Percentiles rank a stretch among this genome's conserved stretches.
Conservation (phyloP, 2,888 invertebrate genomes). For the Pristionchus arcanus region DNA sequence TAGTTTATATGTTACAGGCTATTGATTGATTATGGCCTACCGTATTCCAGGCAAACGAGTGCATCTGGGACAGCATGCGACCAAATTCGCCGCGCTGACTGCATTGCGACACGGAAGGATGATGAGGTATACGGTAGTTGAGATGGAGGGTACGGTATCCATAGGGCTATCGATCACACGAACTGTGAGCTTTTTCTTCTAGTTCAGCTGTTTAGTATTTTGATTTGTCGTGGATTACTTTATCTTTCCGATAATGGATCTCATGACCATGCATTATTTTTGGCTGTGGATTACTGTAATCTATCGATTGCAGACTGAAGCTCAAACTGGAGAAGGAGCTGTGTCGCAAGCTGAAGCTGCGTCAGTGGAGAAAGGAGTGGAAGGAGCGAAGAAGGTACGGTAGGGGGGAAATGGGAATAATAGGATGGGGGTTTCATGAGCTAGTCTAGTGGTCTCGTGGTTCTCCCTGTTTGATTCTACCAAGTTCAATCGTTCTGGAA, state of each 20-base stretch:
- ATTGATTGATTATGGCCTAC: background rate
- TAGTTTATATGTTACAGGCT: background rate
- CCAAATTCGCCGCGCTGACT: background rate
- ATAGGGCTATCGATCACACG: too few relatives aligned
- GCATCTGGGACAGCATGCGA: slow-evolving; percentile 22
- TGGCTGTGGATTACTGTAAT: background rate
- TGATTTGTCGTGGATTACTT: too few relatives aligned
- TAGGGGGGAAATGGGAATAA: background rate
- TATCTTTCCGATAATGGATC: too few relatives aligned
- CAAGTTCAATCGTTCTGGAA: background rate
- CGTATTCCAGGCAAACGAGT: slow-evolving; percentile 31
- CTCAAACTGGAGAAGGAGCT: slow-evolving; percentile 38
- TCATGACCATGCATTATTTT: background rate
- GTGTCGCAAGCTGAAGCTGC: slow-evolving; percentile 33
- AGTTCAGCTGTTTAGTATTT: too few relatives aligned
- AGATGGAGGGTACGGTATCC: too few relatives aligned
- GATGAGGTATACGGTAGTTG: slow-evolving; percentile 6
- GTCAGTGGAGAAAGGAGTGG: slow-evolving; percentile 41
- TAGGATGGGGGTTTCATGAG: background rate
- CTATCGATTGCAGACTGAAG: slow-evolving; percentile 18
- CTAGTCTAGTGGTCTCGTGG: background rate
- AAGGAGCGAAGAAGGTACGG: slow-evolving; percentile 43
- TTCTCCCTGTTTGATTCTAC: background rate
- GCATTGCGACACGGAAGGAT: slow-evolving; percentile 29
- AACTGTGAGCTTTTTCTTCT: too few relatives aligned